Percentiles rank a stretch among this genome's conserved stretches.
These are phyloP conservation scores for Anaspis maculata DNA, from an alignment of 2,888 invertebrate species.

Conservation along the genomic window DNA sequence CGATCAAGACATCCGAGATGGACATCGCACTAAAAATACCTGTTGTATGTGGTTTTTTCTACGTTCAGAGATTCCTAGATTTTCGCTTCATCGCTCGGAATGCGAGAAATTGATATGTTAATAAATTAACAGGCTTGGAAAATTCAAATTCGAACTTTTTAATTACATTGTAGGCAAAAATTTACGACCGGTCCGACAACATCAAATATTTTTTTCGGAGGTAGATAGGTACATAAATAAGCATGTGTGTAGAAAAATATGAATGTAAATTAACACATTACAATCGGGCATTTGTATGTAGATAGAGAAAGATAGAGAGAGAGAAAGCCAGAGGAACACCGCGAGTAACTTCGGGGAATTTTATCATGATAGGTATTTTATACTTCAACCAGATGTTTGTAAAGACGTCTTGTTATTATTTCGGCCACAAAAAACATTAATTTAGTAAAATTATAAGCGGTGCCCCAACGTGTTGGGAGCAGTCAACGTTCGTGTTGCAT, in stretches of 20 bases:
- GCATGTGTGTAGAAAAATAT: slow-evolving; percentile 7
- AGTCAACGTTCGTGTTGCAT: slow-evolving; percentile 7
- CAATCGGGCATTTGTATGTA: too few species aligned
- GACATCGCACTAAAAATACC: too few species aligned
- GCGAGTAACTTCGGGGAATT: slow-evolving; percentile 15
- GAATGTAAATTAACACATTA: slow-evolving; percentile 21
- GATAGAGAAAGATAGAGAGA: slow-evolving; percentile 1
- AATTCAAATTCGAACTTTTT: too few species aligned
- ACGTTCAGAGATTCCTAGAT: too few species aligned
- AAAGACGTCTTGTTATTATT: slow-evolving; percentile 17
- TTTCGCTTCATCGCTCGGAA: too few species aligned
- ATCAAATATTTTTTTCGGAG: too few species aligned
- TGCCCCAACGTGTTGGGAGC: slow-evolving; percentile 16
- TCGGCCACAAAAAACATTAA: slow-evolving; percentile 19
- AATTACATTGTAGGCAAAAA: slow-evolving; percentile 13
- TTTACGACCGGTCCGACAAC: slow-evolving; percentile 12
- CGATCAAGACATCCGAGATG: too few species aligned
- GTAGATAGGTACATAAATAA: too few species aligned
- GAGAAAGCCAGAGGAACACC: slow-evolving; percentile 4
- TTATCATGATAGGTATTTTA: slow-evolving; percentile 15
- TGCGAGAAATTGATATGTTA: slow-evolving; percentile 10
- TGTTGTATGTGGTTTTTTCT: too few species aligned
- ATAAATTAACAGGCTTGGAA: slow-evolving; percentile 11
- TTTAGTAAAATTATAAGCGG: slow-evolving; percentile 23
- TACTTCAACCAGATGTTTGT: slow-evolving; percentile 16